These are phyloP conservation scores for Sus scrofa DNA, from an alignment of 2,113 vertebrate species.

Conservation along the genomic window T2T-Sscrofa CM000819.6:127898501-127899000, in stretches of 20 bases:
- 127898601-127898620: too few relatives aligned
- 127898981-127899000: neutral
- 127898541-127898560: too few relatives aligned
- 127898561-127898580: too few relatives aligned
- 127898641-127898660: neutral
- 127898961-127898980: constrained; percentile 53
- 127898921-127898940: neutral
- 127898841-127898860: neutral
- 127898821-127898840: neutral
- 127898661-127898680: neutral
- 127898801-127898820: neutral
- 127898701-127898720: neutral
- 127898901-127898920: neutral
- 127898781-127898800: neutral
- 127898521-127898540: too few relatives aligned
- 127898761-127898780: neutral
- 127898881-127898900: neutral
- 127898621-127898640: neutral
- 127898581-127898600: too few relatives aligned
- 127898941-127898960: constrained; percentile 12
- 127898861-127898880: constrained; percentile 41
- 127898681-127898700: constrained; percentile 37
- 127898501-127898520: too few relatives aligned
- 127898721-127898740: constrained; percentile 43
- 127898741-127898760: neutral